A percentile compares a stretch with the other conserved stretches of the same genome.
phyloP scores from a whole-genome alignment of 1,140 invertebrate species.

The Drosophila ogumai region DNA sequence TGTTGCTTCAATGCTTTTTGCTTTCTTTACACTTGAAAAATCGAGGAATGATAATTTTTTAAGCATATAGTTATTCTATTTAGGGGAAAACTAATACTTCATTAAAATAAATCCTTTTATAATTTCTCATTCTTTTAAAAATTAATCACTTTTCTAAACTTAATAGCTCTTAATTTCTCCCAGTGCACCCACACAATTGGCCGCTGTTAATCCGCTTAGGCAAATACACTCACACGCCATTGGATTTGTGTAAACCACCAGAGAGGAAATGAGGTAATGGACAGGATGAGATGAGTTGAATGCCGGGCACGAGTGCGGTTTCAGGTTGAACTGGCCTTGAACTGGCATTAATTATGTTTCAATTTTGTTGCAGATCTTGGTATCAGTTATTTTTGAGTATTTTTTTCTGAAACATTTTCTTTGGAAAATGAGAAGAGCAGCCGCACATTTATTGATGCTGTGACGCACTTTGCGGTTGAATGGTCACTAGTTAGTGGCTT shows the following conservation, averaged over 20 bases:
- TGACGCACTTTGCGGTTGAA: neutral
- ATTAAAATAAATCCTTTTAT: neutral
- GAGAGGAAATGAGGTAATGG: slow-evolving; percentile 19
- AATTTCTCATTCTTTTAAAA: neutral
- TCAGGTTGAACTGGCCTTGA: slow-evolving; percentile 24
- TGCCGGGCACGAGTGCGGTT: slow-evolving; percentile 40
- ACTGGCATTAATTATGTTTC: slow-evolving; percentile 56
- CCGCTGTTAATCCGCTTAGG: slow-evolving; percentile 59
- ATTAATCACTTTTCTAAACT: neutral
- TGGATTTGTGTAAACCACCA: slow-evolving; percentile 20
- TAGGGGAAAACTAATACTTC: no score
- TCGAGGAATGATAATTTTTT: neutral
- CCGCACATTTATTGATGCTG: neutral
- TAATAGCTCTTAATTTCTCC: neutral
- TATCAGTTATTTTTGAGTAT: neutral
- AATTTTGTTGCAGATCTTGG: neutral
- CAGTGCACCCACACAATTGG: slow-evolving; percentile 13
- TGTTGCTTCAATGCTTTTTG: slow-evolving; percentile 29
- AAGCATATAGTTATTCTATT: neutral
- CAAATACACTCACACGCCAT: slow-evolving; percentile 47
- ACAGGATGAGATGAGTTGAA: slow-evolving; percentile 17
- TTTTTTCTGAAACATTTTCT: neutral
- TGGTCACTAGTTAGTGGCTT: neutral
- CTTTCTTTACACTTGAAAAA: slow-evolving; percentile 6
- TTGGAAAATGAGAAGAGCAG: neutral